Conservation (phyloP, 1,140 invertebrate species). For the Kradibia gibbosae region DNA sequence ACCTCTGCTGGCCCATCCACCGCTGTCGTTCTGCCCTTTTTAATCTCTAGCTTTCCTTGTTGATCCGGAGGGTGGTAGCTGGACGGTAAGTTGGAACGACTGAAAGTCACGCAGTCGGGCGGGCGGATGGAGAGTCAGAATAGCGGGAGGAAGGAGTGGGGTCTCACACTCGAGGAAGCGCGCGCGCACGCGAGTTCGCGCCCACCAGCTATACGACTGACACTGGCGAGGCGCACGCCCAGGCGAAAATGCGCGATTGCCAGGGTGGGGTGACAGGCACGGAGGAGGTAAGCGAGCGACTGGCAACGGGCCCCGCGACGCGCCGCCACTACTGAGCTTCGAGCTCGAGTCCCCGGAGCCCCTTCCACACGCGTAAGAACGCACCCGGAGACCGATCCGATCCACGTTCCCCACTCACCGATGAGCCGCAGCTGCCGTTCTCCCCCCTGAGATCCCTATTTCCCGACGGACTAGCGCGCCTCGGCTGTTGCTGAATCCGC, state of each 20-base stretch:
- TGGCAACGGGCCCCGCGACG: conserved; percentile 17
- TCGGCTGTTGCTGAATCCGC: too few species aligned
- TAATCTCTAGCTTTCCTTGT: neutral
- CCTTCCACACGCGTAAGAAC: conserved; percentile 18
- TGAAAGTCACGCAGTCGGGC: too few species aligned
- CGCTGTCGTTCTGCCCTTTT: neutral
- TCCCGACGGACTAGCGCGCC: neutral
- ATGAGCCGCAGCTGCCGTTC: neutral
- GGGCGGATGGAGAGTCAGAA: too few species aligned
- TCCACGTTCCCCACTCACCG: too few species aligned
- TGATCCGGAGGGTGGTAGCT: too few species aligned
- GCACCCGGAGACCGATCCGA: conserved; percentile 8
- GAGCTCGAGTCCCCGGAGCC: neutral
- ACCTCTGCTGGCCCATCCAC: neutral
- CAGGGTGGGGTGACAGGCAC: neutral
- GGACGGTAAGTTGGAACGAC: too few species aligned
- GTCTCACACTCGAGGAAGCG: neutral
- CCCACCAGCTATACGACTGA: conserved; percentile 43
- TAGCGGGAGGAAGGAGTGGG: too few species aligned
- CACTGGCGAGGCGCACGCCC: conserved; percentile 25
- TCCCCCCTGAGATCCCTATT: neutral
- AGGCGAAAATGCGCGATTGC: neutral
- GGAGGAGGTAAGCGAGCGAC: conserved; percentile 21
- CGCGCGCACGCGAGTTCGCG: conserved; percentile 32
- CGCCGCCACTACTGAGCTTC: conserved; percentile 25